Conservation (phyloP, 2,113 vertebrate genomes). For the Archilochus colubris region DNA sequence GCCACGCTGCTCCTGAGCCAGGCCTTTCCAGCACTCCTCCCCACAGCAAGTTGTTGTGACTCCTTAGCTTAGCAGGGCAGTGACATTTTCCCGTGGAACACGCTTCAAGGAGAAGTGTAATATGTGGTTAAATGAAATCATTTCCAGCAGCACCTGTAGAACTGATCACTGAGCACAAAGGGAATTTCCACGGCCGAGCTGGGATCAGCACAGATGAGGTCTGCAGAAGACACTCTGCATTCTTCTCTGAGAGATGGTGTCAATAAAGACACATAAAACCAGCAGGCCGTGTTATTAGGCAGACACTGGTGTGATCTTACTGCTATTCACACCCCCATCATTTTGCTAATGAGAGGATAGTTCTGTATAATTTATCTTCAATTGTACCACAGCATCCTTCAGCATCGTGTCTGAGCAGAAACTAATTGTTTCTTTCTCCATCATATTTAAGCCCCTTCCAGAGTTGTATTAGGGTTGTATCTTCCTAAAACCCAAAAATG, state of each 20-base stretch:
- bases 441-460: background rate
- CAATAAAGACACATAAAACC: background rate
- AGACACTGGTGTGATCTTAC: background rate
- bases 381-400: background rate
- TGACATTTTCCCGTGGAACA: background rate
- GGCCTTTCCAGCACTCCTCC: background rate
- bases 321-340: background rate
- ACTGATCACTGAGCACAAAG: background rate
- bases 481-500: background rate
- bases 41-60: background rate
- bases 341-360: background rate
- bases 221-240: background rate
- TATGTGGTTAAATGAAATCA: background rate
- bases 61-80: background rate
- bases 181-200: background rate
- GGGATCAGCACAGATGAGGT: background rate
- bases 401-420: background rate
- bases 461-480: background rate
- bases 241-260: background rate
- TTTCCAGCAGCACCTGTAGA: background rate
- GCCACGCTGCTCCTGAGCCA: too few relatives aligned
- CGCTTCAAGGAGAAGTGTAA: background rate
- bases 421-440: background rate
- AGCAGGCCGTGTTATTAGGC: background rate
- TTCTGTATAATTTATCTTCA: background rate